Evolutionary conservation across 37 sponge, comb jelly and placozoan species (phyloP), one percentile per base, ranked within the genome.

Genomic region (Dysidea cf. avara): DNA sequence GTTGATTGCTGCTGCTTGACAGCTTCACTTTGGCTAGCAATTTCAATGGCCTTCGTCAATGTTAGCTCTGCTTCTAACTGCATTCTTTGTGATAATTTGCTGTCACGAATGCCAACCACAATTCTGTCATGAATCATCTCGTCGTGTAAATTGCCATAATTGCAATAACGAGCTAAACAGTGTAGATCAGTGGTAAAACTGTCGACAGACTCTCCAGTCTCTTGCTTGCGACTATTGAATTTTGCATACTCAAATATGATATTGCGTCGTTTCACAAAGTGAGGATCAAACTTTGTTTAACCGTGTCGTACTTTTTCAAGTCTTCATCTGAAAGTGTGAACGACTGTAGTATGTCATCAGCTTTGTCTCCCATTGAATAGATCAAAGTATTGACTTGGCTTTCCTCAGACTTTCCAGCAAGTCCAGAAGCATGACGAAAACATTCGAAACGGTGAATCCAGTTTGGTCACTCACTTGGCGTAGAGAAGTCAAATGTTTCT

Each of bases 241-340:
- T 55, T 55, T 55, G 56, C 56, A 22, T 6, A 26, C 29, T 64
- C 66, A 37, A 6, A 64, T 33, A 64, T 64, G 22, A 64, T 32
- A 37, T 64, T 64, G 24, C 66, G 24, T 33, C 39, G n/a, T 64
- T 64, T 64, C 36, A 37, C 66, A 37, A 64, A 64, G 29, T 64
- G 6, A 32, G 39, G n/a, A 22, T 64, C 7, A 32, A 64, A 64
- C 29, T 64, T 33, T 24, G 24, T 37, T 26, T 22, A 32, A 64
- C 66, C 39, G 33, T 33, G 21, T 33, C 66, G 33, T 64, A 64
- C 66, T 64, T 64, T 32, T 64, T 64, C 29, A 22, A 37, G 29
- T 64, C 29, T 22, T 64, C 56, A 22, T 55, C 25, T 26, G 56
- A 55, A 26, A 55, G 5, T 22, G 25, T 22, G 25, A 55, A 55